Conservation (phyloP, 2,113 vertebrate species). For the Muscicapa adusta region DNA sequence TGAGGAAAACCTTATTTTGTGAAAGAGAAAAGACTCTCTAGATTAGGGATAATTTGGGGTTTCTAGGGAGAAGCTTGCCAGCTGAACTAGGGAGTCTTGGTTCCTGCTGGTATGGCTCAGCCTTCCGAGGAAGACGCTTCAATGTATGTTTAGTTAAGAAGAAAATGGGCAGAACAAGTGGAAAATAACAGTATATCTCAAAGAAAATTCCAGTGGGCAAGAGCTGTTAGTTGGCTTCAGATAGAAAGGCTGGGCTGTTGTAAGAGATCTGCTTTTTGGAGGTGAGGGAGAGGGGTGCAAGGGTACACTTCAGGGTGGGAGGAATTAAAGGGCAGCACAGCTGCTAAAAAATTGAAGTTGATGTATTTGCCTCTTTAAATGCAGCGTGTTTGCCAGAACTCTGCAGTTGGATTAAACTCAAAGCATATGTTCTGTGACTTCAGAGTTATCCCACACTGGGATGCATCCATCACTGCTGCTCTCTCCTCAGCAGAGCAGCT, state of each 20-base stretch:
- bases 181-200: conserved; percentile 18
- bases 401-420: conserved; percentile 22
- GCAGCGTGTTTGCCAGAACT: conserved; percentile 15
- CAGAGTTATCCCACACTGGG: not conserved
- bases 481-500: not conserved
- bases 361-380: conserved; percentile 31
- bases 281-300: not conserved
- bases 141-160: conserved; percentile 21
- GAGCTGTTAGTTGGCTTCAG: conserved; percentile 13
- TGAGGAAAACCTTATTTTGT: not conserved
- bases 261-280: not conserved
- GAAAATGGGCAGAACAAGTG: conserved; percentile 31
- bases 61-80: not conserved
- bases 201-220: conserved; percentile 29
- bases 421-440: conserved; percentile 34
- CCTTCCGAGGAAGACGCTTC: conserved; percentile 6
- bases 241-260: not conserved
- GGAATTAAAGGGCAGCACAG: conserved; percentile 13
- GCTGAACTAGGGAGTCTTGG: not conserved
- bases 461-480: not conserved
- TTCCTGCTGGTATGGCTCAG: conserved; percentile 3
- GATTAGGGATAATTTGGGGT: not conserved
- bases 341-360: conserved; percentile 25
- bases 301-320: not conserved
- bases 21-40: not conserved